These are phyloP conservation scores for Drosophila triauraria DNA, from an alignment of 1,140 invertebrate genomes.

Conservation along the genomic window DNA sequence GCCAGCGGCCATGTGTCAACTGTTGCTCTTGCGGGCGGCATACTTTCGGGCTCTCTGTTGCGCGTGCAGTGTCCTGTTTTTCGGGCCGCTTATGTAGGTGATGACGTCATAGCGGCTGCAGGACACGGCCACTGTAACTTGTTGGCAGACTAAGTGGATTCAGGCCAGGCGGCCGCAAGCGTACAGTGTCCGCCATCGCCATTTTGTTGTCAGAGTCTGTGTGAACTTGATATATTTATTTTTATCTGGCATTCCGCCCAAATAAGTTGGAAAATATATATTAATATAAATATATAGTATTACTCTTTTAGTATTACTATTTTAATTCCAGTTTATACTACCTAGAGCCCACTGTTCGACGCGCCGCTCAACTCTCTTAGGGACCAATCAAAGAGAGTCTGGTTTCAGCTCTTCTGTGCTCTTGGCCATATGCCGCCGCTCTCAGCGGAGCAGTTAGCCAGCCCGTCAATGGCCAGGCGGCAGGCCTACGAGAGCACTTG, in stretches of 20 bases:
- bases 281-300: neutral
- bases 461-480: neutral
- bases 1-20: conserved; percentile 51
- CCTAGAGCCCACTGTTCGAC: conserved; percentile 23
- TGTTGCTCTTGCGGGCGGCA: conserved; percentile 76
- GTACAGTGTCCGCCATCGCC: conserved; percentile 32
- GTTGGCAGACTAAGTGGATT: conserved; percentile 45
- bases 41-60: conserved; percentile 60
- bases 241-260: neutral
- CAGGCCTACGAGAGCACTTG: conserved; percentile 55
- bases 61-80: conserved; percentile 52
- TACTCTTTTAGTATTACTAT: too few relatives aligned
- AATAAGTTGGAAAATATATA: neutral
- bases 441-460: conserved; percentile 52
- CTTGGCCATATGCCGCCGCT: conserved; percentile 60
- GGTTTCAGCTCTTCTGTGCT: conserved; percentile 60
- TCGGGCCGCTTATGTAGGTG: conserved; percentile 61
- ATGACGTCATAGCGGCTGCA: conserved; percentile 72
- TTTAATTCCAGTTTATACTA: neutral
- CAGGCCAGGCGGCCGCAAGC: conserved; percentile 49
- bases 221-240: too few relatives aligned
- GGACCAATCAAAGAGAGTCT: conserved; percentile 59
- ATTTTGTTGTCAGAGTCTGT: neutral
- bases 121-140: conserved; percentile 40
- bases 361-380: conserved; percentile 36